phyloP scores from a whole-genome alignment of 2,888 invertebrate genomes.

The Macroteleia sp. region DNA sequence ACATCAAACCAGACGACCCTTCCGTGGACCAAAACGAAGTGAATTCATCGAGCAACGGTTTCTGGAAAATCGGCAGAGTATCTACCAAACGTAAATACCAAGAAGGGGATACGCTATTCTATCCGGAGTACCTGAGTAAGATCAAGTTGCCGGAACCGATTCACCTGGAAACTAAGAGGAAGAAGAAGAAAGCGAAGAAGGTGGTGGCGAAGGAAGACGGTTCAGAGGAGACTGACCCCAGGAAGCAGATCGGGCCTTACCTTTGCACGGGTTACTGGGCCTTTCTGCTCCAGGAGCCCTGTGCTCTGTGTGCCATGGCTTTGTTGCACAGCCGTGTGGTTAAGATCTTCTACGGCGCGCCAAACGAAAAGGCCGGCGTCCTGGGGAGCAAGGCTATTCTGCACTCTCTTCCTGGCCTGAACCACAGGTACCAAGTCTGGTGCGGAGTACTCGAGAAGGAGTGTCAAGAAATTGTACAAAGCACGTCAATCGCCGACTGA shows the following conservation, averaged over 20 bases:
- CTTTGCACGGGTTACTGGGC: slow-evolving; percentile 94
- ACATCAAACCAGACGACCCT: slow-evolving; percentile 36
- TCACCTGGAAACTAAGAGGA: slow-evolving; percentile 19
- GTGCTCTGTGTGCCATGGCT: slow-evolving; percentile 98
- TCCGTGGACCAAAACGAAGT: slow-evolving; percentile 30
- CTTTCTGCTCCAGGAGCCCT: slow-evolving; percentile 94
- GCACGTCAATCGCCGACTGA: slow-evolving; percentile 4
- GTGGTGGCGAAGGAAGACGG: slow-evolving; percentile 25
- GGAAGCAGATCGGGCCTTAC: slow-evolving; percentile 87
- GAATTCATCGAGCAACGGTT: slow-evolving; percentile 45
- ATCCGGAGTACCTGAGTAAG: slow-evolving; percentile 68
- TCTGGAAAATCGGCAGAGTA: slow-evolving; percentile 44
- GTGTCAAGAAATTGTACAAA: slow-evolving; percentile 71
- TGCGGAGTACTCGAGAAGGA: slow-evolving; percentile 85
- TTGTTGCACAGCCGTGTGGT: slow-evolving; percentile 94
- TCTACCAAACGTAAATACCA: slow-evolving; percentile 70
- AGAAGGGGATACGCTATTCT: slow-evolving; percentile 71
- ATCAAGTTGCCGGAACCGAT: slow-evolving; percentile 65
- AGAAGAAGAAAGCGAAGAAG: slow-evolving; percentile 55
- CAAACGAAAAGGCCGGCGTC: slow-evolving; percentile 87
- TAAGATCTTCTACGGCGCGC: slow-evolving; percentile 90
- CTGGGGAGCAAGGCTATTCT: slow-evolving; percentile 89
- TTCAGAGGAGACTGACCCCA: slow-evolving; percentile 43
- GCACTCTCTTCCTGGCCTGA: slow-evolving; percentile 91
- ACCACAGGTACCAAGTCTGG: slow-evolving; percentile 97